These are phyloP conservation scores for Nomada goodeniana DNA, from an alignment of 2,888 invertebrate genomes.

Conservation along the genomic window DNA sequence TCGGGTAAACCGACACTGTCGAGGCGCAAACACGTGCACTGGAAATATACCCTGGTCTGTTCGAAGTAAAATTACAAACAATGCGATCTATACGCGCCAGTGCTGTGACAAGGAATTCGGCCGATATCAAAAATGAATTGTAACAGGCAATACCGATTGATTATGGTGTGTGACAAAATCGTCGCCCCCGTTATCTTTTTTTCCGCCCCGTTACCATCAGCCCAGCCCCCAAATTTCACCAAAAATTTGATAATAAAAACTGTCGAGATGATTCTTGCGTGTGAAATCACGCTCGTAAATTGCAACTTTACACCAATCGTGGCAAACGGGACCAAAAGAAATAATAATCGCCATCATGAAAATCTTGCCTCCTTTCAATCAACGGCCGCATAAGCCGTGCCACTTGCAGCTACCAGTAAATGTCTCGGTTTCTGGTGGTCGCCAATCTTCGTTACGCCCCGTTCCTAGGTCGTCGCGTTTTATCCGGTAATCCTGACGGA, in stretches of 20 bases:
- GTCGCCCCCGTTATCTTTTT: no score
- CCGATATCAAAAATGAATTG: no score
- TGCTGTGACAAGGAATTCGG: background rate
- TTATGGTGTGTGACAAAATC: no score
- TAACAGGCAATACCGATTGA: no score
- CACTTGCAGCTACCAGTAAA: slow-evolving; percentile 7
- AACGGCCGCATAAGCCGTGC: background rate
- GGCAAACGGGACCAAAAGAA: no score
- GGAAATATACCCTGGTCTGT: background rate
- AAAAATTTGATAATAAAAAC: no score
- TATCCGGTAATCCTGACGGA: slow-evolving; percentile 47
- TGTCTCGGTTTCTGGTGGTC: background rate
- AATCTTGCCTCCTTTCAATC: slow-evolving; percentile 15
- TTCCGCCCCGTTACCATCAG: no score
- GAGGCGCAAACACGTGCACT: background rate
- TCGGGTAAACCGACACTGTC: slow-evolving; percentile 19
- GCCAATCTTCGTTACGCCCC: no score
- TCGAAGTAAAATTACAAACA: background rate
- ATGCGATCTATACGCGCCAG: background rate
- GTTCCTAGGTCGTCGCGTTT: background rate
- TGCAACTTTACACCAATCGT: background rate
- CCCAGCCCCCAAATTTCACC: no score
- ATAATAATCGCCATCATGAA: background rate
- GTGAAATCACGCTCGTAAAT: no score
- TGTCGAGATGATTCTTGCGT: no score